These are phyloP conservation scores for Saiga tatarica DNA, from an alignment of 2,113 vertebrate species.

Conservation along the genomic window DNA sequence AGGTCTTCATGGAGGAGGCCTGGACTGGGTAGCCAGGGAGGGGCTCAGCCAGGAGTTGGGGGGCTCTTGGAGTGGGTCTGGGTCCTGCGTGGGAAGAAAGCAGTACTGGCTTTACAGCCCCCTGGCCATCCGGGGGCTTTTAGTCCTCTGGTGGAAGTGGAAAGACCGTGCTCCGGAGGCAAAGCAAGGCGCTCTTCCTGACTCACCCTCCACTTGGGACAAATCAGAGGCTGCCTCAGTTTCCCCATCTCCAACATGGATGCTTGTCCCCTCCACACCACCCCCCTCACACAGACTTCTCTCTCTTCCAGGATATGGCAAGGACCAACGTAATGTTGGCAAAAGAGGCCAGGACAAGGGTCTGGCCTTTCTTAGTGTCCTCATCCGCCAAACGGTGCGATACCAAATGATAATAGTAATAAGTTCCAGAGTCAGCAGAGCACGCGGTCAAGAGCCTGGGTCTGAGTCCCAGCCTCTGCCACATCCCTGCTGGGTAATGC, in stretches of 20 bases:
- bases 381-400: background rate
- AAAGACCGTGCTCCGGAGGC: fast-evolving
- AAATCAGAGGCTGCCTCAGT: background rate
- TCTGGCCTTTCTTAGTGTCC: background rate
- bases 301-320: background rate
- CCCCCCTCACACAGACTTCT: background rate
- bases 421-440: background rate
- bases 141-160: background rate
- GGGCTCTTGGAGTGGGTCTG: no score
- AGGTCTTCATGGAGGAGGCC: background rate
- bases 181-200: background rate
- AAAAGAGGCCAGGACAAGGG: background rate
- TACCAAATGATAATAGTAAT: background rate
- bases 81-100: background rate
- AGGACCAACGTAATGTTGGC: background rate
- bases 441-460: background rate
- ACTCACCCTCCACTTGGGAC: background rate
- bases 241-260: background rate
- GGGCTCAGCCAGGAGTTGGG: background rate
- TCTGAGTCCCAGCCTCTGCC: background rate
- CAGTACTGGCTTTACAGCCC: background rate
- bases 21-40: fast-evolving
- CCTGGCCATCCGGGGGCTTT: background rate
- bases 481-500: background rate
- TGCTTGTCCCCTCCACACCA: background rate